phyloP scores from a whole-genome alignment of 2,113 vertebrate species.

The Desmodus rotundus region DNA sequence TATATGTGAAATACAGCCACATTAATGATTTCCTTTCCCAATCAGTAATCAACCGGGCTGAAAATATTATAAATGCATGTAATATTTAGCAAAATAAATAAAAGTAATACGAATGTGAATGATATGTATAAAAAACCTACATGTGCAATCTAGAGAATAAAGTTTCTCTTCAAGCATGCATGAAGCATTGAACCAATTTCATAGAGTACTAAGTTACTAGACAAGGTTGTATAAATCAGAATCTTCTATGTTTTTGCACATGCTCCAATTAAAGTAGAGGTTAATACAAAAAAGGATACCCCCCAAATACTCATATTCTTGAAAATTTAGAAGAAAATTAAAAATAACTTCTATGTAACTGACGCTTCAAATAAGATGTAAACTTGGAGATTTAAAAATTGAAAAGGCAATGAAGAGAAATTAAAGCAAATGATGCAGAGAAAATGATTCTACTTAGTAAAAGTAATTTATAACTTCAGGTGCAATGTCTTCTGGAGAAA shows the following conservation, averaged over 20 bases:
- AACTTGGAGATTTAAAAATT: background rate
- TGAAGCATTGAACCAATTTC: background rate
- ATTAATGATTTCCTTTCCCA: background rate
- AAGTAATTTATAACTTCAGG: background rate
- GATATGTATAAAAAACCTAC: background rate
- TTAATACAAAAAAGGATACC: background rate
- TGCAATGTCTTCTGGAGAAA: background rate
- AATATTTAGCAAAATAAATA: background rate
- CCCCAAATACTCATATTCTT: background rate
- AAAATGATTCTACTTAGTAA: background rate
- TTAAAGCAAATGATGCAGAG: background rate
- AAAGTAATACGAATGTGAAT: background rate
- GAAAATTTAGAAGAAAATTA: background rate
- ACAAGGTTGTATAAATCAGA: background rate
- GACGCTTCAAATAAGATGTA: background rate
- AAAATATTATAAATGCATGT: background rate
- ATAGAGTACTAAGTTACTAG: background rate
- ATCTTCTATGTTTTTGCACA: background rate
- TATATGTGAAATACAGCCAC: background rate
- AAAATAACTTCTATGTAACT: background rate
- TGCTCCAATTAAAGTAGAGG: background rate
- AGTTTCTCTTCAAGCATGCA: background rate
- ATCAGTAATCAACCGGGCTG: background rate
- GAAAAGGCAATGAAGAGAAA: background rate
- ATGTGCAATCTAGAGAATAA: background rate